These are phyloP conservation scores for Gymnothorax reevesii DNA, from an alignment of 2,797 vertebrate species.

Conservation along the genomic window DNA sequence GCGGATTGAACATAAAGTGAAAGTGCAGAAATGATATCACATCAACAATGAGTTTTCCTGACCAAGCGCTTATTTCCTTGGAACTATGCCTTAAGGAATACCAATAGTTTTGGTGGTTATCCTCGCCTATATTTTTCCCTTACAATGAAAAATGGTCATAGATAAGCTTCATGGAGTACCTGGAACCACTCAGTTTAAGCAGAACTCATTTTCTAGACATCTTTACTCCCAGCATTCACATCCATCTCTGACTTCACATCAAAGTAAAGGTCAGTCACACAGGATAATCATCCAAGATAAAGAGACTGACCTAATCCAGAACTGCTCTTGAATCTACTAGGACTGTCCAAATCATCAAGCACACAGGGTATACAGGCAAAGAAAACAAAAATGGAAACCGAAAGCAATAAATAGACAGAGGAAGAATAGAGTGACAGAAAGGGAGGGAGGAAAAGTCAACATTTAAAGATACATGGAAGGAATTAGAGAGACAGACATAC, in stretches of 20 bases:
- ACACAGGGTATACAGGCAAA: slow-evolving; percentile 24
- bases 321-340: not conserved
- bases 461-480: not conserved
- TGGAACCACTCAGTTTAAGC: slow-evolving; percentile 51
- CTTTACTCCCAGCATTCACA: slow-evolving; percentile 45
- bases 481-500: slow-evolving; percentile 9
- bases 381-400: not conserved
- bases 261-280: slow-evolving; percentile 22
- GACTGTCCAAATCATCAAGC: slow-evolving; percentile 30
- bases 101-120: not conserved
- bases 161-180: slow-evolving; percentile 35
- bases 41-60: too few relatives aligned
- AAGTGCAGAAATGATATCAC: too few relatives aligned
- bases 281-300: slow-evolving; percentile 21
- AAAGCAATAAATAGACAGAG: slow-evolving; percentile 7
- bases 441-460: not conserved
- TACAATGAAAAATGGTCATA: not conserved
- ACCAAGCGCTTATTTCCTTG: too few relatives aligned
- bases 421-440: slow-evolving; percentile 18
- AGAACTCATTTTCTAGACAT: slow-evolving; percentile 48
- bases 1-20: too few relatives aligned
- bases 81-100: not conserved
- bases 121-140: not conserved
- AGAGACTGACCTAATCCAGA: slow-evolving; percentile 23
- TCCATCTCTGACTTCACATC: slow-evolving; percentile 25